Evolutionary conservation across 2,113 vertebrate species (phyloP).

Genomic region (Bostrychus sinensis): DNA sequence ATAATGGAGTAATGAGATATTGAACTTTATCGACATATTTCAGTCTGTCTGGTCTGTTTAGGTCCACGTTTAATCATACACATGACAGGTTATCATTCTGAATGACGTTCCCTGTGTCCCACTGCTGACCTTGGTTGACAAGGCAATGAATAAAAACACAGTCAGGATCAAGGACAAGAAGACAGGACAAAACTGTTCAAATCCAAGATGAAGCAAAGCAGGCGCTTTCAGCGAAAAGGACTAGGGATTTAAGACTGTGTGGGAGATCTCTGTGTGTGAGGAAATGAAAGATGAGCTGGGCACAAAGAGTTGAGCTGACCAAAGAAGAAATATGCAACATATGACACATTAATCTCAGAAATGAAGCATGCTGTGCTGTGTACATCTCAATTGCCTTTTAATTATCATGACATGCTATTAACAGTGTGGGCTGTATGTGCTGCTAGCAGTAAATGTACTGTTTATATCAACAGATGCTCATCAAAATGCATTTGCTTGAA

Average conservation of each 20-base stretch:
- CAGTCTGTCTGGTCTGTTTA: background rate
- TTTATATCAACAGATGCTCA: conserved; percentile 1
- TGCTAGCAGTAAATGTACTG: background rate
- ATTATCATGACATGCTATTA: background rate
- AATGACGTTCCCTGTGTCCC: conserved; percentile 27
- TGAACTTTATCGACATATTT: conserved; percentile 11
- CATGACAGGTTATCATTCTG: conserved; percentile 10
- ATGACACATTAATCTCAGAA: conserved; percentile 9
- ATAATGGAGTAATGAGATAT: conserved; percentile 6
- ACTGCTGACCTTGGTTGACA: conserved; percentile 48
- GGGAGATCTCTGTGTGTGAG: conserved; percentile 32
- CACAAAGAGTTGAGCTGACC: conserved; percentile 5
- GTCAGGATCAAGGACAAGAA: conserved; percentile 58
- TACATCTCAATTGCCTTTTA: background rate
- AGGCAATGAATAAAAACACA: conserved; percentile 51
- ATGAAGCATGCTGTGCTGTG: background rate
- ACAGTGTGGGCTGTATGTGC: background rate
- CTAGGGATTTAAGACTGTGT: conserved; percentile 44
- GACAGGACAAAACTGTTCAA: conserved; percentile 42
- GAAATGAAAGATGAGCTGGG: conserved; percentile 34
- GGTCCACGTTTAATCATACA: background rate
- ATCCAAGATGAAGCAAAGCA: conserved; percentile 54
- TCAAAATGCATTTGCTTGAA: background rate
- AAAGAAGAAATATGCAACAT: conserved; percentile 6
- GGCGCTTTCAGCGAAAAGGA: conserved; percentile 42